Evolutionary conservation across 2,113 vertebrate genomes (phyloP).

Genomic region (Sula dactylatra): DNA sequence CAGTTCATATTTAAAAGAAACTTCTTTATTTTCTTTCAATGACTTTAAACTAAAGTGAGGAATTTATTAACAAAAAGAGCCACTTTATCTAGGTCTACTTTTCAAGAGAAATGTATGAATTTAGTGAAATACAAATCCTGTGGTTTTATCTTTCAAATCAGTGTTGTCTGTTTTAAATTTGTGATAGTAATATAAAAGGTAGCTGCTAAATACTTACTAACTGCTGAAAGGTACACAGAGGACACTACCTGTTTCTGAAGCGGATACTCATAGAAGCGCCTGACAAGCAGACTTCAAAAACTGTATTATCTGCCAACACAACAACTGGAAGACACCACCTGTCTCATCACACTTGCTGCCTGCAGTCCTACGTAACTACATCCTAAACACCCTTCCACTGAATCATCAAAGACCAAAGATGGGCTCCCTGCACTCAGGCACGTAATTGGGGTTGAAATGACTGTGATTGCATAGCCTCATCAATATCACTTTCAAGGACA

Average conservation of each 20-base stretch:
- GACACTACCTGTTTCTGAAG: background rate
- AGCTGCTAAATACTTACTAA: background rate
- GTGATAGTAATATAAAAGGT: background rate
- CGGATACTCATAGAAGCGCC: background rate
- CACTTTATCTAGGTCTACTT: background rate
- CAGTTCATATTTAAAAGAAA: background rate
- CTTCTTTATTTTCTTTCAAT: background rate
- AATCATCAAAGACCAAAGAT: background rate
- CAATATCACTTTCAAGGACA: background rate
- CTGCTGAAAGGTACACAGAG: background rate
- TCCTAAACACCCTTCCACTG: background rate
- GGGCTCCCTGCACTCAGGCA: background rate
- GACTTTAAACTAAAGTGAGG: background rate
- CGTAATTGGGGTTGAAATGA: background rate
- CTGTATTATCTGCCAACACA: background rate
- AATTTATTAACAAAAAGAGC: background rate
- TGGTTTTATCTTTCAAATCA: background rate
- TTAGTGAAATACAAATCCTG: background rate
- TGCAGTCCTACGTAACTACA: background rate
- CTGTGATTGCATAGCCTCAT: background rate
- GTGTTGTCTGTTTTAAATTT: background rate
- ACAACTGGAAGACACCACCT: background rate
- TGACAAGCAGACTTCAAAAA: background rate
- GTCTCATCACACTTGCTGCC: background rate
- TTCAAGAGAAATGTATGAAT: background rate